Percentiles rank a stretch among this genome's conserved stretches.
Evolutionary conservation across 2,797 vertebrate genomes (phyloP).

Genomic region (Onychomys torridus): DNA sequence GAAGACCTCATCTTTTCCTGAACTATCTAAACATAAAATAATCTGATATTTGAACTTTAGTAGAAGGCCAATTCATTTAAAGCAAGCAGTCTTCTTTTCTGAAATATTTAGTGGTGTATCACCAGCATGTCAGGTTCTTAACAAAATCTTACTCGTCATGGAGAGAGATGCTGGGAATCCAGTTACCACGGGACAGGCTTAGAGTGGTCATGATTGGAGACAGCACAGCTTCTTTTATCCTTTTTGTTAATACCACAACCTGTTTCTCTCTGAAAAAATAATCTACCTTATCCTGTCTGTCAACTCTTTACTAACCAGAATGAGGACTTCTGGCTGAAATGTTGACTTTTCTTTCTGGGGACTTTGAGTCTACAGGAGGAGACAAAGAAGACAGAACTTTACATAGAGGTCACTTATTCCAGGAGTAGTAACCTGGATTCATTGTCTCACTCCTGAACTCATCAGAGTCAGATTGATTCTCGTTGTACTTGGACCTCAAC

Average conservation of each 20-base stretch:
- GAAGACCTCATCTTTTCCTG: conserved; percentile 72
- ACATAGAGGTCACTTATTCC: not conserved
- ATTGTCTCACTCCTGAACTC: not conserved
- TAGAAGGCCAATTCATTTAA: conserved; percentile 62
- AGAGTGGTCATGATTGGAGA: not conserved
- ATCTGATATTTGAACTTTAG: conserved; percentile 72
- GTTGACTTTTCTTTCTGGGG: not conserved
- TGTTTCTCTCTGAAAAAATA: not conserved
- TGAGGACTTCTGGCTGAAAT: not conserved
- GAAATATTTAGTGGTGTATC: conserved; percentile 41
- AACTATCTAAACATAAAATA: conserved; percentile 74
- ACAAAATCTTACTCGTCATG: conserved; percentile 41
- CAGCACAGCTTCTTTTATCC: not conserved
- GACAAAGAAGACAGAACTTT: not conserved
- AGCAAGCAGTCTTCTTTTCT: conserved; percentile 44
- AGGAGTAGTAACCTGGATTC: not conserved
- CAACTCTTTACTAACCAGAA: not conserved
- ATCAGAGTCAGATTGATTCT: not conserved
- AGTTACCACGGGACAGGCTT: not conserved
- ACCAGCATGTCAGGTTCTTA: conserved; percentile 10
- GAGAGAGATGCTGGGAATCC: conserved; percentile 4
- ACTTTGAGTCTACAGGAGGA: not conserved
- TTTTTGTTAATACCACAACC: not conserved
- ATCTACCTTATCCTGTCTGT: not conserved
- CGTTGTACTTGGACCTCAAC: not conserved